phyloP scores from a whole-genome alignment of 2,113 vertebrate genomes.

The Xenus cinereus region DNA sequence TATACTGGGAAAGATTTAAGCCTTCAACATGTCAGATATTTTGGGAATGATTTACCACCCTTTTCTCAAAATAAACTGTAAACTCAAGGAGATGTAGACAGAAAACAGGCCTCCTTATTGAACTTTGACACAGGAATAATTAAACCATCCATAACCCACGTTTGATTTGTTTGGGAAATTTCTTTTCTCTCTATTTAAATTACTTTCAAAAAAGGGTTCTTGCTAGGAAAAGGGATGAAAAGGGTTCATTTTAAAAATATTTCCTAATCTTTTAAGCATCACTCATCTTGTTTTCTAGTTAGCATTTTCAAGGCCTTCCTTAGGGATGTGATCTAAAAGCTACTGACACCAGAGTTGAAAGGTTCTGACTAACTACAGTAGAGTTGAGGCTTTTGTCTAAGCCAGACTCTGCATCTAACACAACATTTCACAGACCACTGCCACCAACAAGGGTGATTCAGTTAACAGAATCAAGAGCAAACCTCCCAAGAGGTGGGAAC shows the following conservation, averaged over 20 bases:
- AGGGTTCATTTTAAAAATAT: background rate
- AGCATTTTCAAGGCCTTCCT: background rate
- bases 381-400: background rate
- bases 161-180: constrained; percentile 5
- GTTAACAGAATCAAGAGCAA: background rate
- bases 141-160: constrained; percentile 3
- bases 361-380: background rate
- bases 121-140: constrained; percentile 24
- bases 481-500: background rate
- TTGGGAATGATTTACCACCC: constrained; percentile 6
- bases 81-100: constrained; percentile 21
- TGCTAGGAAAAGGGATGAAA: background rate
- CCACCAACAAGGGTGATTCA: background rate
- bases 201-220: background rate
- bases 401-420: background rate
- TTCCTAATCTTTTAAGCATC: background rate
- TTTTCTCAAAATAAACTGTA: constrained; percentile 44
- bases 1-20: constrained; percentile 30
- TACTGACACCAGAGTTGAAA: background rate
- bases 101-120: constrained; percentile 29
- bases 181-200: background rate
- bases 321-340: background rate
- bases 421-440: background rate
- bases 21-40: constrained; percentile 29
- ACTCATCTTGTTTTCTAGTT: background rate